Evolutionary conservation across 2,113 vertebrate genomes (phyloP).

Genomic region (Lagopus muta): DNA sequence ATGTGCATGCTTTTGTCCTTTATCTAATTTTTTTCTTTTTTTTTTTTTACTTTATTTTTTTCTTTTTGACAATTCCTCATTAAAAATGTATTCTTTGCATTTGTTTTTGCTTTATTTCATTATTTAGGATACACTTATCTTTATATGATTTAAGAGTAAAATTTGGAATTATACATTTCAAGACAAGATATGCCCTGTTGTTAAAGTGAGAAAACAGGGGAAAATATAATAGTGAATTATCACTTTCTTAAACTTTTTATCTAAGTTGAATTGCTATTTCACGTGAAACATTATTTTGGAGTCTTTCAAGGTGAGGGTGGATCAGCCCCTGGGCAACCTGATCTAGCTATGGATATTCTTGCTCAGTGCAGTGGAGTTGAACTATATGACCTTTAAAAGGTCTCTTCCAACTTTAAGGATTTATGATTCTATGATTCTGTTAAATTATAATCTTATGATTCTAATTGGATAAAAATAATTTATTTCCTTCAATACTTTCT

Average conservation of each 20-base stretch:
- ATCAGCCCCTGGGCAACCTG: no score
- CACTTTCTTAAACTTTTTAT: not conserved
- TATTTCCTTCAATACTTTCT: not conserved
- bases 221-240: not conserved
- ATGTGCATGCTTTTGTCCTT: not conserved
- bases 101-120: not conserved
- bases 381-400: no score
- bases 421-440: no score
- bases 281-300: not conserved
- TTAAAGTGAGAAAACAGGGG: not conserved
- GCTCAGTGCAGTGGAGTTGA: no score
- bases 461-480: not conserved
- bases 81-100: not conserved
- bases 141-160: not conserved
- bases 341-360: no score
- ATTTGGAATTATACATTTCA: not conserved
- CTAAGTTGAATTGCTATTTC: not conserved
- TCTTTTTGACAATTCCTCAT: not conserved
- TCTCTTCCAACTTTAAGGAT: no score
- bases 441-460: not conserved
- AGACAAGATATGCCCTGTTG: not conserved
- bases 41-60: not conserved
- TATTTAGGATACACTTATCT: not conserved
- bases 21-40: not conserved
- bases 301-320: no score